phyloP scores from a whole-genome alignment of 2,888 invertebrate species.

The Agrochola lota region DNA sequence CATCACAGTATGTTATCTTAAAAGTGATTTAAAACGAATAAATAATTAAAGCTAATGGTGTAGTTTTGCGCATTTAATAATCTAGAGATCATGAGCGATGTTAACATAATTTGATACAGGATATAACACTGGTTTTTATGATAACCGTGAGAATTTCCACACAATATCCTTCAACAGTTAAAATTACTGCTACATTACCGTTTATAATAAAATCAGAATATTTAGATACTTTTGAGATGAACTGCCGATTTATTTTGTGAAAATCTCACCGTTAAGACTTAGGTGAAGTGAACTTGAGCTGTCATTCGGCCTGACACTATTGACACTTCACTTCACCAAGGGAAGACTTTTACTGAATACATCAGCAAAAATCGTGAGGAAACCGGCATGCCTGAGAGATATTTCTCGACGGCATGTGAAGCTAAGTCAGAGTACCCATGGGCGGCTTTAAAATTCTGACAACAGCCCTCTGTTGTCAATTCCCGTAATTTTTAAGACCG shows the following conservation, averaged over 20 bases:
- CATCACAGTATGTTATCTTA: not conserved
- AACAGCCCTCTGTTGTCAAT: too few relatives aligned
- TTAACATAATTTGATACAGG: slow-evolving; percentile 11
- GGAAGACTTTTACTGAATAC: not conserved
- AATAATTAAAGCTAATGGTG: not conserved
- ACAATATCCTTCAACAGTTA: slow-evolving; percentile 31
- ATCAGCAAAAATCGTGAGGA: not conserved
- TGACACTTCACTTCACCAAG: not conserved
- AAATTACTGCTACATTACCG: slow-evolving; percentile 23
- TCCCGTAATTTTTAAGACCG: too few relatives aligned
- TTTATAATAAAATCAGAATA: not conserved
- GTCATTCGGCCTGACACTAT: not conserved
- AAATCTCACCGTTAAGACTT: not conserved
- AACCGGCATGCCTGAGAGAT: too few relatives aligned
- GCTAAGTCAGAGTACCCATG: too few relatives aligned
- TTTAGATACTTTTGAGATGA: not conserved
- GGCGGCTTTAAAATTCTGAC: too few relatives aligned
- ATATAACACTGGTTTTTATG: slow-evolving; percentile 23
- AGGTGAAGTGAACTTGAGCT: not conserved
- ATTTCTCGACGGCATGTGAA: too few relatives aligned
- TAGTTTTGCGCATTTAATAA: not conserved
- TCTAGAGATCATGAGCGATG: not conserved
- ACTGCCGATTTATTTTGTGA: not conserved
- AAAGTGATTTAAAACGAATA: not conserved
- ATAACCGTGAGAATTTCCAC: slow-evolving; percentile 33